A percentile compares a stretch with the other conserved stretches of the same genome.
Conservation (phyloP, 2,888 invertebrate genomes). For the Heterodera filipjevi region DNA sequence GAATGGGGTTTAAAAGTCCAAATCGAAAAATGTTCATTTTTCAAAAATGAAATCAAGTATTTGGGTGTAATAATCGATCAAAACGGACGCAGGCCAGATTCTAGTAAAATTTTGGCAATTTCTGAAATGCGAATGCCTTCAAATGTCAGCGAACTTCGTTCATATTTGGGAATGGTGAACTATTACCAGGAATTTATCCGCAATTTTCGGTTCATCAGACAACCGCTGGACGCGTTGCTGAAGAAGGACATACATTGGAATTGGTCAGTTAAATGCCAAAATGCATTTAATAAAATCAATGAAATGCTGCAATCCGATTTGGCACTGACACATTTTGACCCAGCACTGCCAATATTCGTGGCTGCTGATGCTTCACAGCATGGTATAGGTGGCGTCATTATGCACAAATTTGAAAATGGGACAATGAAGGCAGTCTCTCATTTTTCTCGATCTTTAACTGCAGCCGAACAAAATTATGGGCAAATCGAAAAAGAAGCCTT, state of each 20-base stretch:
- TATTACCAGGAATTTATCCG: conserved; percentile 37
- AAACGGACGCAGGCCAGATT: not conserved
- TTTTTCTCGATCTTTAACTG: conserved; percentile 41
- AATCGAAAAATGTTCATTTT: too few relatives aligned
- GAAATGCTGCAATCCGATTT: conserved; percentile 45
- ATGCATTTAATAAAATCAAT: conserved; percentile 49
- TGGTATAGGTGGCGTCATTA: too few relatives aligned
- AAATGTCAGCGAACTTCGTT: conserved; percentile 31
- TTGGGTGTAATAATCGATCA: conserved; percentile 40
- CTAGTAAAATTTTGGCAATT: not conserved
- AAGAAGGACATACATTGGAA: conserved; percentile 28
- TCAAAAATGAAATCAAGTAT: too few relatives aligned
- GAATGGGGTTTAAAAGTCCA: conserved; percentile 43
- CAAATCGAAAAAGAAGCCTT: too few relatives aligned
- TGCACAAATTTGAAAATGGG: conserved; percentile 52
- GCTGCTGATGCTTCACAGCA: conserved; percentile 66
- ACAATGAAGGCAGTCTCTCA: conserved; percentile 48
- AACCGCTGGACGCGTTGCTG: conserved; percentile 49
- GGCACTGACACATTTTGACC: conserved; percentile 61
- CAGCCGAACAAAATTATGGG: too few relatives aligned
- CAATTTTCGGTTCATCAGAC: conserved; percentile 28
- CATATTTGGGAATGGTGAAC: conserved; percentile 26
- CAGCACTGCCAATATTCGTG: conserved; percentile 54
- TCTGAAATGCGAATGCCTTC: conserved; percentile 18
- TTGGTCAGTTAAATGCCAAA: conserved; percentile 43